Percentiles rank a stretch among this genome's conserved stretches.
Evolutionary conservation across 2,797 vertebrate genomes (phyloP).

Genomic region (Syncerus caffer): DNA sequence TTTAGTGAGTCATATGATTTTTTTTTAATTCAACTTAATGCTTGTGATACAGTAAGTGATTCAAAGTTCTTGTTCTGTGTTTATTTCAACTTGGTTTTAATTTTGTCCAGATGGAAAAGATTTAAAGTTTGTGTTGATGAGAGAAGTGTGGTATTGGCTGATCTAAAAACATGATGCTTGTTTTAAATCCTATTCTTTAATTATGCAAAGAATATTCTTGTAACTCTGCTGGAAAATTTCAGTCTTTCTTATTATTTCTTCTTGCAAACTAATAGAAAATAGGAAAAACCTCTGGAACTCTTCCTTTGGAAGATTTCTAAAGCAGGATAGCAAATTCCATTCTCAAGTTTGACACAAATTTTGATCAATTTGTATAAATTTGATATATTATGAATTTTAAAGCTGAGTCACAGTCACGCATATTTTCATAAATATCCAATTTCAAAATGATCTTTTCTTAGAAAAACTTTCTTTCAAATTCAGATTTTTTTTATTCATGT

Average conservation of each 20-base stretch:
- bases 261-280: background rate
- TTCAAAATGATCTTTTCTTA: slow-evolving; percentile 3
- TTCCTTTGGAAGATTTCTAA: slow-evolving; percentile 25
- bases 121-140: background rate
- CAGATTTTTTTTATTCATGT: background rate
- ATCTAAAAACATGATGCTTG: background rate
- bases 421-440: background rate
- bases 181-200: background rate
- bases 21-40: background rate
- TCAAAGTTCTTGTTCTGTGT: background rate
- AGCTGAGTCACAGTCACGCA: background rate
- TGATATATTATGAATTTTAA: background rate
- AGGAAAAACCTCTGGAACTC: background rate
- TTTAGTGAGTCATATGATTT: background rate
- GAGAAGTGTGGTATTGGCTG: background rate
- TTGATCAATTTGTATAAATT: background rate
- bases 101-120: background rate
- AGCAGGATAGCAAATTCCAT: background rate
- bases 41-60: background rate
- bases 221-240: background rate
- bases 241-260: background rate
- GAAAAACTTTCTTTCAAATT: slow-evolving; percentile 11
- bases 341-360: background rate
- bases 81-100: background rate
- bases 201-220: slow-evolving; percentile 28